Evolutionary conservation across 1,140 invertebrate species (phyloP), one percentile per base, ranked within the genome.

Genomic region (Drosophila watanabei): DNA sequence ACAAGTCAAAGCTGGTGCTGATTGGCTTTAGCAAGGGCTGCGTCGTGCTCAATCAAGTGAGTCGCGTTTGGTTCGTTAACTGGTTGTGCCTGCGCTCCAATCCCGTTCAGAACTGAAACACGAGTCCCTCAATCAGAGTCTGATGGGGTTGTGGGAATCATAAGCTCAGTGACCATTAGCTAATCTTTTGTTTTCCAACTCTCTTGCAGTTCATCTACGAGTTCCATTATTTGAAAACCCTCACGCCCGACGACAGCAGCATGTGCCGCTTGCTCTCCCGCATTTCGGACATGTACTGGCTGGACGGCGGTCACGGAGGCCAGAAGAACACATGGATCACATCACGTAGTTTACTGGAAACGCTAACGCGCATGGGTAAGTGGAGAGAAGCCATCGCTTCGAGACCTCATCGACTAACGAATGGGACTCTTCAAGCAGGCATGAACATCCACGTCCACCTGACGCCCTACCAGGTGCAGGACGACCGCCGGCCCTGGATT

Each of bases 1-100:
- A 95, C 64, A 92, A 94, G 75, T 91, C 91, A 24, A 93, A 95
- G 59, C 92, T 97, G 64, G 95, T 94, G 52, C 91, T 98, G 62
- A 95, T 98, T 75, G 98, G 97, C 2, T 98, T 98, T 93, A 98
- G 97, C 93, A 98, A 98, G 95, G 98, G 98, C 45, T 98, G 97
- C 94, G 97, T 98, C 48, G 97, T 98, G 60, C 94, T 98, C 62
- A 98, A 98, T 94, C 97, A 98, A 92, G 93, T 93, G 89, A 93
- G 92, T 93, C 75, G 43, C 57, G 57, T 82, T 90, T 79, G 79
- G 80, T 92, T 90, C 92, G 89, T 73, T 91, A 87, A 92, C 83
- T 92, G 82, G 75, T 66, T 82, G 16, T 30, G 24, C 37, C 32
- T 43, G 57, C 18, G 52, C 32, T 45, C 16, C 45, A 58, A 46